Conservation (phyloP, 2,888 invertebrate species). For the Lasius platythorax region DNA sequence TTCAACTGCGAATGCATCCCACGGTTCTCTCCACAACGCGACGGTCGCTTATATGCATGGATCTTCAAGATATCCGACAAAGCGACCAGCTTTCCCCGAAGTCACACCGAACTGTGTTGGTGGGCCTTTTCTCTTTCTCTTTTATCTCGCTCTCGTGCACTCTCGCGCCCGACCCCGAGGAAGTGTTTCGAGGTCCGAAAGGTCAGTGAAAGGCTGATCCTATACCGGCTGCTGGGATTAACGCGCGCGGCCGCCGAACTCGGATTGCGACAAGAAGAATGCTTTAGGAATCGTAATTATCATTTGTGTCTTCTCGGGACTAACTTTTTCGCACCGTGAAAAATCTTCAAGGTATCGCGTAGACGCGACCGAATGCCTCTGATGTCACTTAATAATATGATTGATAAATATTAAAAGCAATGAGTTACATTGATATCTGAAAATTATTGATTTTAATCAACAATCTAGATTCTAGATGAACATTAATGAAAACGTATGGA, state of each 20-base stretch:
- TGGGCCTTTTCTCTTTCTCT: conserved; percentile 52
- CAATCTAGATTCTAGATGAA: neutral
- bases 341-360: conserved; percentile 8
- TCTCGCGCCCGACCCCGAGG: conserved; percentile 72
- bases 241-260: conserved; percentile 41
- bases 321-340: conserved; percentile 17
- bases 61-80: conserved; percentile 58
- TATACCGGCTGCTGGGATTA: conserved; percentile 61
- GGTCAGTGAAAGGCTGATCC: conserved; percentile 81
- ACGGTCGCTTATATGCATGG: conserved; percentile 52
- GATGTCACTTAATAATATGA: neutral
- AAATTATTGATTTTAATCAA: neutral
- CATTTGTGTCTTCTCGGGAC: neutral
- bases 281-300: conserved; percentile 7
- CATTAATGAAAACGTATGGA: neutral
- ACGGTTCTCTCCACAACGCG: conserved; percentile 50
- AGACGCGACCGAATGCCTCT: neutral
- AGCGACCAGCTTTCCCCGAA: conserved; percentile 70
- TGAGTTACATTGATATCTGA: neutral
- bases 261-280: conserved; percentile 7
- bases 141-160: conserved; percentile 44
- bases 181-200: conserved; percentile 75
- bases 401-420: neutral
- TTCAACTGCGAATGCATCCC: conserved; percentile 61
- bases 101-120: conserved; percentile 38